Conservation (phyloP, 2,113 vertebrate species). For the Picathartes gymnocephalus region DNA sequence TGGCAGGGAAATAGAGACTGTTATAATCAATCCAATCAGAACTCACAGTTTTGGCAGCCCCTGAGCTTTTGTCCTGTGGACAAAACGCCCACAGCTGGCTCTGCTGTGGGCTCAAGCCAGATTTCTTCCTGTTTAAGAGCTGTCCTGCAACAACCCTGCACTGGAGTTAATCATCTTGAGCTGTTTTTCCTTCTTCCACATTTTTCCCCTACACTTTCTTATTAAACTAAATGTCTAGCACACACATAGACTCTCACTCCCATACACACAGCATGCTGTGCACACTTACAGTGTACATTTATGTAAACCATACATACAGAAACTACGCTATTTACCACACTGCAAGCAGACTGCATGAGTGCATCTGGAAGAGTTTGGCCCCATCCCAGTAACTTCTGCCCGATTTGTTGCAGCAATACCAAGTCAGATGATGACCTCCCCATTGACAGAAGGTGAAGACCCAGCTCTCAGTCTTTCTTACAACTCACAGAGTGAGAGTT, state of each 20-base stretch:
- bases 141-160: background rate
- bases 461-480: background rate
- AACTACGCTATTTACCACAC: fast-evolving
- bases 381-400: background rate
- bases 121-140: background rate
- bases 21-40: background rate
- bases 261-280: background rate
- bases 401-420: background rate
- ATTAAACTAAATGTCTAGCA: background rate
- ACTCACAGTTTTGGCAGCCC: background rate
- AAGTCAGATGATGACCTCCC: fast-evolving
- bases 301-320: background rate
- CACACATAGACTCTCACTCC: background rate
- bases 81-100: background rate
- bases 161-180: background rate
- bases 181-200: background rate
- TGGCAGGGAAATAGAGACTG: background rate
- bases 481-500: background rate
- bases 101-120: background rate
- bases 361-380: background rate
- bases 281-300: background rate
- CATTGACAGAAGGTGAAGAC: background rate
- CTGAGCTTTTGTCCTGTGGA: background rate
- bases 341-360: background rate
- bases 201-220: background rate